Base-by-base conservation (phyloP, 2,888 invertebrate genomes). In the Oscheius onirici region DNA sequence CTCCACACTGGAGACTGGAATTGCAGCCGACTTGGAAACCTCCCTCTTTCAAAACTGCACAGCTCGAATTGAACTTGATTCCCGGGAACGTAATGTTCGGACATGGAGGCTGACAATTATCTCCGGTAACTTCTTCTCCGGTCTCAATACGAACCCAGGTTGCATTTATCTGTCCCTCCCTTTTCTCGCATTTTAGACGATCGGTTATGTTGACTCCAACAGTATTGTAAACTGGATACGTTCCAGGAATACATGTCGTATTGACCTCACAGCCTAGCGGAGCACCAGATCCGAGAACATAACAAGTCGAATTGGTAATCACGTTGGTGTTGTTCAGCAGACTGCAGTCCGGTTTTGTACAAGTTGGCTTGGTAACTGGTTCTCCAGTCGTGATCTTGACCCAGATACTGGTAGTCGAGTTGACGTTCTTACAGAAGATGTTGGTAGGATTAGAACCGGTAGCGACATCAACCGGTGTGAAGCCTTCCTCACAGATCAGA, bases 1-100 rank as follows among this genome's bases (percentile, higher is more conserved):
- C 17, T 13, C 5, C 24, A 58, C 58, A 58, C 5, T 17, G 2
- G 1, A 58, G 5, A 6, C 17, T 17, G 5, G 41, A 40, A 41
- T n/a, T 41, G 41, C 58, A 58, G n/a, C 41, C 41, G 43, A 58
- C 58, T 58, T 58, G 58, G 20, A 41, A 41, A 6, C 40, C 40
- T 41, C 24, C 58, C n/a, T n/a, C 20, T 6, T 28, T 11, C 8
- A 58, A 3, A n/a, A 2, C n/a, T 15, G 3, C 41, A n/a, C 58
- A 58, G 41, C 20, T 40, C 10, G 34, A 41, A 17, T 13, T 58
- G 22, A 41, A 40, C 17, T n/a, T n/a, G 40, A 41, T 41, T 8
- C 13, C 13, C 34, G 58, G 58, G 22, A 17, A 13, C 17, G 20
- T 22, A 17, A 58, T 15, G 17, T 13, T 15, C 2, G 34, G 15